Base-by-base conservation (phyloP, 2,113 vertebrate species). In the Nerophis ophidion region DNA sequence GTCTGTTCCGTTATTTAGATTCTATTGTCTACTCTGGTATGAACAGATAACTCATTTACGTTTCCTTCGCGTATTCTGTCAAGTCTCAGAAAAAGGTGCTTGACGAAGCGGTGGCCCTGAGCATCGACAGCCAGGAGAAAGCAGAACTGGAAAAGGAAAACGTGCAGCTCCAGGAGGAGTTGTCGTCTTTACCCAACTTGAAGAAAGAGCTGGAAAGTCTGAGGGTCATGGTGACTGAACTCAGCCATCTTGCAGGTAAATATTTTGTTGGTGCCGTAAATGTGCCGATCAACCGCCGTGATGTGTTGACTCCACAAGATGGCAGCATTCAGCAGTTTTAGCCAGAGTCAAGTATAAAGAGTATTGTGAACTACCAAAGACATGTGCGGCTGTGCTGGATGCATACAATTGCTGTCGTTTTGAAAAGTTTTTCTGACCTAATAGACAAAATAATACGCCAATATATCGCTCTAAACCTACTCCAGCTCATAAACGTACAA, bases 131-230 rank as follows among this genome's bases (percentile, higher is more conserved):
- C 44, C 61, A 65, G 19, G 49, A 48, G 1, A 73, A 33, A 68
- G 81, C 68, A 1, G 72, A 71, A 60, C 49, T 89, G 56, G 83
- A 87, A 45, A 64, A 64, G 56, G 88, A 88, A 70, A 89, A 89
- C 14, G 6, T 50, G 3, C 78, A 60, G 49, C 35, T 91, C 71
- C 86, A 76, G 60, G 71, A 80, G 42, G 86, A 90, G 73, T 66
- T 90, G 63, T 75, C 75, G 1, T 71, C 70, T 36, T 72, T 91
- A 57, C 87, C 87, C 7, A 72, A 75, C 46, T 80, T 91, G 57
- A 90, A 77, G 73, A 82, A 58, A 17, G 89, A 91, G 72, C 71
- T 91, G 65, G 75, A 89, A 76, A 81, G 46, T 50, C 83, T 91
- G 66, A 81, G 81, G 68, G 66, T 74, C 10, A 70, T 87, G 63